Base-by-base conservation (phyloP, 2,113 vertebrate species). In the Limanda limanda region DNA sequence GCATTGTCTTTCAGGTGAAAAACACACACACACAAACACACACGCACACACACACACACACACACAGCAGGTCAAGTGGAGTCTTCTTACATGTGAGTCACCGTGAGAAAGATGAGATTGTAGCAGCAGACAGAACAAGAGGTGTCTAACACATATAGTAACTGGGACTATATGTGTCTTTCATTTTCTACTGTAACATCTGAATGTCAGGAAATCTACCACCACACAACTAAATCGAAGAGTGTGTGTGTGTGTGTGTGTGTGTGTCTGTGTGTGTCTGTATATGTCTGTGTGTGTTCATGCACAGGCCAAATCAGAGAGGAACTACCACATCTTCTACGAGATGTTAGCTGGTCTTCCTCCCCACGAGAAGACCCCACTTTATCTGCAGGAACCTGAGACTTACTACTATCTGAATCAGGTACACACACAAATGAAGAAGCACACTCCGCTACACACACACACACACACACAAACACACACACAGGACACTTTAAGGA, bases 271-370 rank as follows among this genome's bases (percentile, higher is more conserved):
- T 70, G 45, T 51, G 23, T 72, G n/a, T 55, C 17, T 60, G 21
- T 71, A n/a, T 80, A 47, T 75, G n/a, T 74, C 51, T 75, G 27
- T 72, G 45, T 79, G n/a, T 76, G 4, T 83, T 27, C 54, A 45
- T 84, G n/a, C 62, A 0, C 85, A 99, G 98, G 96, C 98, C 96
- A 97, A 97, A 95, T 95, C 91, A 0, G 97, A 99, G 87, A 96
- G 98, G 84, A 99, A 99, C 91, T 99, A 99, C 80, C 98, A 99
- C 89, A 98, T 99, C 86, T 98, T 99, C 93, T 99, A 99, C 0
- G 97, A 99, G 95, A 95, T 99, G 95, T 81, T 99, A 90, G 96
- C 97, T 0, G 98, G 98, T 72, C 95, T 99, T 77, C 96, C 97
- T 0, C 73, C 94, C 35, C 94, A 96, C 70, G 95, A 96, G 78